Percentiles rank a stretch among this genome's conserved stretches.
Conservation (phyloP, 2,888 invertebrate genomes). For the Sesia apiformis region DNA sequence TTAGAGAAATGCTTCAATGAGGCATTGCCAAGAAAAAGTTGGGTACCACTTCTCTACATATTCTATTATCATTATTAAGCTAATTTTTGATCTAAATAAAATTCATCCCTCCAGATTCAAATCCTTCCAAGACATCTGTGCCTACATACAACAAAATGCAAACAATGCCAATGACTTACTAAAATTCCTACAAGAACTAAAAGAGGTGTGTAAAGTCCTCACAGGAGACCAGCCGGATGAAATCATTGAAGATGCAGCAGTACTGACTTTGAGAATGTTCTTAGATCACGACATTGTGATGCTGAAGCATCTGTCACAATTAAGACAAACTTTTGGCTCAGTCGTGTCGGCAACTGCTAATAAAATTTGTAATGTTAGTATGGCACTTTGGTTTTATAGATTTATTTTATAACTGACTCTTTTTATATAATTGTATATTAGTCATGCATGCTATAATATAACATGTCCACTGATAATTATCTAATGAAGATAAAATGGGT, state of each 20-base stretch:
- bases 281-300: constrained; percentile 75
- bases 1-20: no score
- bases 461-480: no score
- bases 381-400: no score
- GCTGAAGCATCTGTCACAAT: constrained; percentile 69
- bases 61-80: no score
- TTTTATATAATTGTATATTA: no score
- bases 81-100: constrained; percentile 11
- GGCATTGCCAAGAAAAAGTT: no score
- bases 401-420: no score
- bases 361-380: constrained; percentile 72
- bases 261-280: constrained; percentile 76
- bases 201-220: constrained; percentile 46
- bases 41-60: no score
- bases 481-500: no score
- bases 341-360: constrained; percentile 67
- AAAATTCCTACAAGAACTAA: constrained; percentile 32
- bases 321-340: constrained; percentile 77
- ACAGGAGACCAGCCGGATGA: constrained; percentile 74
- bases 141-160: constrained; percentile 51
- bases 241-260: constrained; percentile 76
- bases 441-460: no score
- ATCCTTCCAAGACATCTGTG: constrained; percentile 64
- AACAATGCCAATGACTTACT: constrained; percentile 37
- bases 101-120: constrained; percentile 46